Conservation (phyloP, 1,140 invertebrate genomes). For the Anthonomus grandis region DNA sequence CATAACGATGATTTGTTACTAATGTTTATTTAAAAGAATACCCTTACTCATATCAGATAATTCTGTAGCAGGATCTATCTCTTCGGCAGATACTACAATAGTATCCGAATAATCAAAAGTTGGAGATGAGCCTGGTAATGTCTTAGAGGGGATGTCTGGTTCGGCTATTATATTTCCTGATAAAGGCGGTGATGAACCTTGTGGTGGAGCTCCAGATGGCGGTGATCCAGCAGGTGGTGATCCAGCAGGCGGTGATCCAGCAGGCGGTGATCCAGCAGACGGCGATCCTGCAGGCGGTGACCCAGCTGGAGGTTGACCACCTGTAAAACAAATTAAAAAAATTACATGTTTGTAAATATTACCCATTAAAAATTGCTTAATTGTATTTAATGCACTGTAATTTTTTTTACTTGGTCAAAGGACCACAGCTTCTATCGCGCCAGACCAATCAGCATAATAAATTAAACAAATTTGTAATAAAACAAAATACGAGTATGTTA, state of each 20-base stretch:
- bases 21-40: not conserved
- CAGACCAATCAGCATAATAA: no score
- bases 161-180: constrained; percentile 13
- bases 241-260: not conserved
- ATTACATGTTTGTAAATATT: no score
- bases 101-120: constrained; percentile 2
- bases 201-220: not conserved
- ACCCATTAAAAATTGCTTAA: no score
- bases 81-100: constrained; percentile 19
- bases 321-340: no score
- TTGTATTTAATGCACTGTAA: no score
- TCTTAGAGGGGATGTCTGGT: not conserved
- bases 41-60: constrained; percentile 13
- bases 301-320: not conserved
- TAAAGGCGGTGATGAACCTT: not conserved
- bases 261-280: not conserved
- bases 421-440: no score
- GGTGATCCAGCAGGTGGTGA: not conserved
- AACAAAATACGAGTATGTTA: no score
- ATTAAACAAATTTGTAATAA: no score
- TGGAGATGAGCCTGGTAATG: not conserved
- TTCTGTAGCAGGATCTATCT: not conserved
- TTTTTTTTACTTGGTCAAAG: no score
- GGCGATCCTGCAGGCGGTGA: not conserved
- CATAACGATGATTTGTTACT: no score